These are phyloP conservation scores for Rhea americana DNA, from an alignment of 2,113 vertebrate genomes.

Conservation along the genomic window DNA sequence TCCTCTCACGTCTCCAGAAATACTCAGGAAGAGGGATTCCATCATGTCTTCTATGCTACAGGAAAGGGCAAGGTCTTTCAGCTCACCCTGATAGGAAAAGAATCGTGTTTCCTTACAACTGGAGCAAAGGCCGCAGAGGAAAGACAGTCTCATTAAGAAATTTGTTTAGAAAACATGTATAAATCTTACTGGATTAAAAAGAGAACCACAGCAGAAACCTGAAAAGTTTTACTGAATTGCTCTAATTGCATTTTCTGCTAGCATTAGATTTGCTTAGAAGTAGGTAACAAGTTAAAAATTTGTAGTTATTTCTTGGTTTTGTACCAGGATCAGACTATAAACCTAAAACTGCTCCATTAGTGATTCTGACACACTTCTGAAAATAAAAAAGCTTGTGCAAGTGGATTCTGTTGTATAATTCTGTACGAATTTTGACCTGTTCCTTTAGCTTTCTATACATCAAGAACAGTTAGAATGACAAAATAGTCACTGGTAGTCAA, in stretches of 20 bases:
- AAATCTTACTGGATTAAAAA: neutral
- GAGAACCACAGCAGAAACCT: neutral
- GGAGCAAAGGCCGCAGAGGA: neutral
- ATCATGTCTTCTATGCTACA: constrained; percentile 86
- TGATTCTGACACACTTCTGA: neutral
- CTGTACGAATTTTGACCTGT: neutral
- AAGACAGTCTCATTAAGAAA: neutral
- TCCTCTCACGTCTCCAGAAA: constrained; percentile 79
- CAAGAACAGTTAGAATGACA: neutral
- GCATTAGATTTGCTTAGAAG: neutral
- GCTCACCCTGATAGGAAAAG: constrained; percentile 76
- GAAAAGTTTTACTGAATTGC: neutral
- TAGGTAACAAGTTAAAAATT: neutral
- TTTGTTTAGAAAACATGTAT: neutral
- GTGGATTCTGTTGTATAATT: neutral
- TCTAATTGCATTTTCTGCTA: neutral
- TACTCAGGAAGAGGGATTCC: constrained; percentile 80
- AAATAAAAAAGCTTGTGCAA: neutral
- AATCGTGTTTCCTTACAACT: neutral
- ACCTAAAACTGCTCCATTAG: neutral
- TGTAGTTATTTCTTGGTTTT: neutral
- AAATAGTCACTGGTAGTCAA: neutral
- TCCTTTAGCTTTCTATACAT: neutral
- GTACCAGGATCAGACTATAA: neutral
- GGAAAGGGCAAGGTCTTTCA: constrained; percentile 78